A percentile compares a stretch with the other conserved stretches of the same genome.
phyloP scores from a whole-genome alignment of 64 coral and sea anemone species.

The Dendronephthya gigantea region DNA sequence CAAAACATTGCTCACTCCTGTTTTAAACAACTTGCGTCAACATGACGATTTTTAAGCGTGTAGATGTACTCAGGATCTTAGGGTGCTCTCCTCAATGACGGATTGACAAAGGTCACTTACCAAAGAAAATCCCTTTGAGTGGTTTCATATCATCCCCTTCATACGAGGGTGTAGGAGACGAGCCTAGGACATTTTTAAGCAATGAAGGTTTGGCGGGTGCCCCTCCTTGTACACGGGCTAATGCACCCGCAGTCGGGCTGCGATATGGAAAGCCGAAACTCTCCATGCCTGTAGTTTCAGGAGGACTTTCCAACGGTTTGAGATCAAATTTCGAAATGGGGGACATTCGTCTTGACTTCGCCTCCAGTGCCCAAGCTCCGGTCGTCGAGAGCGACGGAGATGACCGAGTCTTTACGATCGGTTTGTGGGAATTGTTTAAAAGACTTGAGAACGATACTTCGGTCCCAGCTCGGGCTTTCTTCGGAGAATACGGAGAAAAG shows the following conservation, averaged over 20 bases:
- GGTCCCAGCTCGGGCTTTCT: background rate
- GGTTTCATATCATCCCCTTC: background rate
- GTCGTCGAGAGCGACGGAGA: background rate
- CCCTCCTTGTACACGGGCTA: background rate
- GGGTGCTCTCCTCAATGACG: background rate
- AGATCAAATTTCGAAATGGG: background rate
- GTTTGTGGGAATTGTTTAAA: background rate
- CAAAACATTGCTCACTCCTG: no score
- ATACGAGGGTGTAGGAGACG: background rate
- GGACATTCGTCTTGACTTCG: background rate
- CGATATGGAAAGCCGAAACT: background rate
- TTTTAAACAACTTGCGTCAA: no score
- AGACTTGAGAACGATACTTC: background rate
- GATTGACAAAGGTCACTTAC: background rate
- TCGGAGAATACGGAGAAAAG: background rate
- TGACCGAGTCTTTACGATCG: background rate
- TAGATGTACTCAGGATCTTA: background rate
- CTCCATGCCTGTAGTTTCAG: background rate
- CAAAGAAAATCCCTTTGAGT: background rate
- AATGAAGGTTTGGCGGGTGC: background rate
- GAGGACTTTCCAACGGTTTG: background rate
- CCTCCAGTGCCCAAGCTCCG: slow-evolving; percentile 11
- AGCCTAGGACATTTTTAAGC: background rate
- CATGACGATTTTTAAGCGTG: no score
- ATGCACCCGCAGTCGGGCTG: background rate